phyloP scores from a whole-genome alignment of 2,797 vertebrate species.

The Carapus acus region DNA sequence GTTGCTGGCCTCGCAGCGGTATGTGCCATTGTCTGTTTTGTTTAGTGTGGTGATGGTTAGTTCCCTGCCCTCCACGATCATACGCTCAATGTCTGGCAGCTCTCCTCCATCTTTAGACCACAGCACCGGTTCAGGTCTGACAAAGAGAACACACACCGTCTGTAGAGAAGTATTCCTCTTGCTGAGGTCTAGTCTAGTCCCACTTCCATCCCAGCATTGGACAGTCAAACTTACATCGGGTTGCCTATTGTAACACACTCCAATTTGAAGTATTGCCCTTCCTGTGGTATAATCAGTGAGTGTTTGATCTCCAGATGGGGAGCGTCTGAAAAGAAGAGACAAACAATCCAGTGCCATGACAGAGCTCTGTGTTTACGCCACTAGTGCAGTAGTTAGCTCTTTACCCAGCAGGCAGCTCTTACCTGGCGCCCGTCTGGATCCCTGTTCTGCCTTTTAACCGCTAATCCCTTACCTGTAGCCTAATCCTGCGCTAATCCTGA shows the following conservation, averaged over 20 bases:
- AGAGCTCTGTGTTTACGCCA: slow-evolving; percentile 19
- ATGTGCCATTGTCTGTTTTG: slow-evolving; percentile 99
- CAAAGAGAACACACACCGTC: slow-evolving; percentile 11
- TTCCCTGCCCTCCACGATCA: slow-evolving; percentile 94
- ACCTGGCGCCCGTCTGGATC: slow-evolving; percentile 46
- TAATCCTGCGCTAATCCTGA: slow-evolving; percentile 66
- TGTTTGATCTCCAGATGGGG: slow-evolving; percentile 90
- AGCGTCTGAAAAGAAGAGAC: slow-evolving; percentile 76
- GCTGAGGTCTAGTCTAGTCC: slow-evolving; percentile 1
- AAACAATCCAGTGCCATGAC: slow-evolving; percentile 15
- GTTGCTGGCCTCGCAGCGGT: slow-evolving; percentile 96
- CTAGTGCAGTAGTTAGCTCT: slow-evolving; percentile 43
- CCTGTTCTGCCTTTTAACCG: slow-evolving; percentile 48
- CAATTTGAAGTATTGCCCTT: slow-evolving; percentile 95
- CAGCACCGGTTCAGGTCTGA: slow-evolving; percentile 89
- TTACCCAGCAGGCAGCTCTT: slow-evolving; percentile 47
- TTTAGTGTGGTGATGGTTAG: slow-evolving; percentile 94
- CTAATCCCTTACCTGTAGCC: slow-evolving; percentile 68
- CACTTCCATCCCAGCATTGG: background rate
- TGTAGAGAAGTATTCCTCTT: background rate
- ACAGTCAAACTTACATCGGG: slow-evolving; percentile 85
- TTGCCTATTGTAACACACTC: slow-evolving; percentile 98
- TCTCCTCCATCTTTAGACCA: slow-evolving; percentile 98
- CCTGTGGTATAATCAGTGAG: slow-evolving; percentile 88
- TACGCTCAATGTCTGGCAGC: slow-evolving; percentile 91